A percentile compares a stretch with the other conserved stretches of the same genome.
Conservation (phyloP, 2,888 invertebrate genomes). For the Limulus polyphemus region DNA sequence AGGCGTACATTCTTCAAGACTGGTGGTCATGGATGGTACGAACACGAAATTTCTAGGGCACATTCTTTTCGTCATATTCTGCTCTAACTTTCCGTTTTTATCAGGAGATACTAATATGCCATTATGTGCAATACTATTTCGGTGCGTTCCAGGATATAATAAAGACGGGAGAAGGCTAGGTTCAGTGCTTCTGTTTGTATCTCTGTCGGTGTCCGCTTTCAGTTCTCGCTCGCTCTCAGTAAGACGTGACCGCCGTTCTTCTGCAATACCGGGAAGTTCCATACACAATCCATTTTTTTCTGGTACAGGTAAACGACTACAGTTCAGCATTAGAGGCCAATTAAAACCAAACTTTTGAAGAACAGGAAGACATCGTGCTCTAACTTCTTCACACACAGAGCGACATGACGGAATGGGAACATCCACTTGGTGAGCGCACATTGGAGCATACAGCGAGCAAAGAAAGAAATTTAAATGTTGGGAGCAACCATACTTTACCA, state of each 20-base stretch:
- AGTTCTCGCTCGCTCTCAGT: too few species aligned
- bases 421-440: conserved; percentile 75
- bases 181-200: too few species aligned
- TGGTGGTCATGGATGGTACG: conserved; percentile 37
- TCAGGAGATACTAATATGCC: too few species aligned
- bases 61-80: neutral
- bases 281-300: conserved; percentile 52
- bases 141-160: too few species aligned
- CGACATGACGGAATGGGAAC: conserved; percentile 74
- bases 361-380: conserved; percentile 54
- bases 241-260: conserved; percentile 24
- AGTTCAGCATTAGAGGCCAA: conserved; percentile 63
- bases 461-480: conserved; percentile 68
- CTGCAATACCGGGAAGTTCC: conserved; percentile 43
- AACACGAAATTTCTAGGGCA: conserved; percentile 49
- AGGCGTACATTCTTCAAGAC: conserved; percentile 33
- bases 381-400: conserved; percentile 60
- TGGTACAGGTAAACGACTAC: conserved; percentile 62
- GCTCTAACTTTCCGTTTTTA: too few species aligned
- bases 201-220: too few species aligned
- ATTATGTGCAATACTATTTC: too few species aligned
- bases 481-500: conserved; percentile 67
- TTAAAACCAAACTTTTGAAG: conserved; percentile 48
- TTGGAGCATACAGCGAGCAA: conserved; percentile 78
- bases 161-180: too few species aligned